Evolutionary conservation across 92 coral and sea anemone species (phyloP).

Genomic region (Blastomussa wellsi): DNA sequence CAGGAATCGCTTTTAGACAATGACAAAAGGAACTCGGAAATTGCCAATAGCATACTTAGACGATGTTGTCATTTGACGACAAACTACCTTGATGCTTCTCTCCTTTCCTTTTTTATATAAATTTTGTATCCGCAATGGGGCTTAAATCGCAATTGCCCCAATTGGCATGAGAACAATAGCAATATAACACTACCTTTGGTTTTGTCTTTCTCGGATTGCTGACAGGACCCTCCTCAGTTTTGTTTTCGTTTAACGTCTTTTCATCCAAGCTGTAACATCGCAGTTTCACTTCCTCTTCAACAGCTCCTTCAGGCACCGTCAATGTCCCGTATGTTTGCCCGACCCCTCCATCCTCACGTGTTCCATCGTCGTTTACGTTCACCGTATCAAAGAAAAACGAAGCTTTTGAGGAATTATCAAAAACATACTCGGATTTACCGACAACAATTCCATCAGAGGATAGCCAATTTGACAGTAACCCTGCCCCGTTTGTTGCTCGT

Average conservation of each 20-base stretch:
- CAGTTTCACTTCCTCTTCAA: constrained; percentile 78
- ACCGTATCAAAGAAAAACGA: constrained; percentile 94
- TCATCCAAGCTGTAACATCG: constrained; percentile 75
- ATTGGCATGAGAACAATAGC: too few species aligned
- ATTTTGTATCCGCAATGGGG: too few species aligned
- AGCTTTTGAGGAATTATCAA: constrained; percentile 67
- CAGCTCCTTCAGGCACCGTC: constrained; percentile 84
- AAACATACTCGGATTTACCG: constrained; percentile 71
- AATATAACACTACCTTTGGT: constrained; percentile 77
- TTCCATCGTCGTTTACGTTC: constrained; percentile 67
- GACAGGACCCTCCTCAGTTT: constrained; percentile 80
- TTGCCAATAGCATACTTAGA: too few species aligned
- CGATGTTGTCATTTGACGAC: too few species aligned
- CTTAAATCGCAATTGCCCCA: too few species aligned
- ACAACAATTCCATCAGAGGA: constrained; percentile 73
- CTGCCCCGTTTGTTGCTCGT: constrained; percentile 72
- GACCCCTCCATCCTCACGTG: constrained; percentile 79
- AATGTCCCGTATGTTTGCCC: constrained; percentile 89
- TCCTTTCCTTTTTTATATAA: too few species aligned
- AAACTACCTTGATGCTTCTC: too few species aligned
- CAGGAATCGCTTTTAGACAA: too few species aligned
- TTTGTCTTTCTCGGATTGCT: constrained; percentile 59
- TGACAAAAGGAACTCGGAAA: too few species aligned
- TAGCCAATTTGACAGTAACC: constrained; percentile 52
- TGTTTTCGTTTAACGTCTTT: constrained; percentile 47